Percentiles rank a stretch among this genome's conserved stretches.
Conservation (phyloP, 2,888 invertebrate genomes). For the Euphydryas editha region DNA sequence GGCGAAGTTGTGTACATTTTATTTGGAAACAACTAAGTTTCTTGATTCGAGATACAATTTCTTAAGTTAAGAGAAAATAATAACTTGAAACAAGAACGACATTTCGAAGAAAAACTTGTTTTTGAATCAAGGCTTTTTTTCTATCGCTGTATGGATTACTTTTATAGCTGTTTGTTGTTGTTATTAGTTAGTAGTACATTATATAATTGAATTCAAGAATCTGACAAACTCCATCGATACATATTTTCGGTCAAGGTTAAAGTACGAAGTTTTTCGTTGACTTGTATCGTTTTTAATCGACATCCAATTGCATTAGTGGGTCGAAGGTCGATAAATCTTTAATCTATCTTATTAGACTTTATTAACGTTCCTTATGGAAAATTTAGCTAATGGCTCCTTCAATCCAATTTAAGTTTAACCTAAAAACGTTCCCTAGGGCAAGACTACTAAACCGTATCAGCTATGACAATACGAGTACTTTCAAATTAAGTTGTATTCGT, state of each 20-base stretch:
- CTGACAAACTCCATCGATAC: not conserved
- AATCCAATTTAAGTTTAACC: constrained; percentile 75
- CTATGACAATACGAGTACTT: constrained; percentile 7
- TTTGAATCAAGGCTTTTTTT: too few relatives aligned
- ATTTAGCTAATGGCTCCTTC: constrained; percentile 72
- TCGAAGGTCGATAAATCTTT: constrained; percentile 51
- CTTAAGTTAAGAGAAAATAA: too few relatives aligned
- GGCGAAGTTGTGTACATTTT: too few relatives aligned
- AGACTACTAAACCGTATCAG: constrained; percentile 15
- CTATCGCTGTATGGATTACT: too few relatives aligned
- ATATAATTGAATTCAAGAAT: not conserved
- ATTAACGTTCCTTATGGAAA: constrained; percentile 62
- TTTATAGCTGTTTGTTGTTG: too few relatives aligned
- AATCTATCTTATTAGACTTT: constrained; percentile 68
- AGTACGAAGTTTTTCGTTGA: constrained; percentile 1
- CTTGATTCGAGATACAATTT: too few relatives aligned
- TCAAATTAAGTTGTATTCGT: constrained; percentile 42
- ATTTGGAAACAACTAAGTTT: too few relatives aligned
- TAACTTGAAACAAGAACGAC: too few relatives aligned
- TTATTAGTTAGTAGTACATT: too few relatives aligned
- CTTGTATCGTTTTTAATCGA: constrained; percentile 26
- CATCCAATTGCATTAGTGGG: constrained; percentile 45
- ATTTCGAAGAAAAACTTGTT: too few relatives aligned
- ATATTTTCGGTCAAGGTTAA: not conserved
- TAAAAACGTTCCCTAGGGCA: constrained; percentile 65